These are phyloP conservation scores for Lordiphosa fenestrarum DNA, from an alignment of 2,888 invertebrate genomes.

Conservation along the genomic window DNA sequence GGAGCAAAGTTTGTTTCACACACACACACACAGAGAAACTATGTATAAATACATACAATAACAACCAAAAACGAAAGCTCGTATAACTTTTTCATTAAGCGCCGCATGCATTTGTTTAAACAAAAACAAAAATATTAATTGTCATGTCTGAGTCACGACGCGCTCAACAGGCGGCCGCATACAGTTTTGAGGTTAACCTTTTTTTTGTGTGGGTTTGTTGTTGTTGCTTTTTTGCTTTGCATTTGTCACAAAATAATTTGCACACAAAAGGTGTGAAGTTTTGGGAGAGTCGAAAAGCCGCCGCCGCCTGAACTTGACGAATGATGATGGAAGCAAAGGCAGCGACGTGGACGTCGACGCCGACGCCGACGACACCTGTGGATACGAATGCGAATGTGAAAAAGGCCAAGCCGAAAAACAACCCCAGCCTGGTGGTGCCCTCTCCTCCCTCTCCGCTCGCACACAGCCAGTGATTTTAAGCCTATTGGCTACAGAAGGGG, in stretches of 20 bases:
- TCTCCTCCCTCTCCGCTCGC: slow-evolving; percentile 4
- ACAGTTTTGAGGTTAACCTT: slow-evolving; percentile 63
- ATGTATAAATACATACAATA: slow-evolving; percentile 4
- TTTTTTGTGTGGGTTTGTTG: slow-evolving; percentile 1
- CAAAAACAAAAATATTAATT: slow-evolving; percentile 28
- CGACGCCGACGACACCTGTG: slow-evolving; percentile 60
- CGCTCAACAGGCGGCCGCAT: slow-evolving; percentile 14
- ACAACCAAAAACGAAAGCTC: slow-evolving; percentile 37
- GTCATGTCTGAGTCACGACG: slow-evolving; percentile 49
- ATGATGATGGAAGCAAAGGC: slow-evolving; percentile 21
- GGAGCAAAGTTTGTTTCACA: slow-evolving; percentile 71
- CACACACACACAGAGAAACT: slow-evolving; percentile 1
- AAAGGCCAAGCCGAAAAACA: slow-evolving; percentile 37
- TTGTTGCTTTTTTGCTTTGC: slow-evolving; percentile 26
- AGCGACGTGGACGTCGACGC: slow-evolving; percentile 22
- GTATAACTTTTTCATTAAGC: slow-evolving; percentile 57
- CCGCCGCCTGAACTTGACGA: slow-evolving; percentile 58
- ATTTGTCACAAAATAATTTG: slow-evolving; percentile 67
- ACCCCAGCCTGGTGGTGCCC: slow-evolving; percentile 47
- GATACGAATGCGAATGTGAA: slow-evolving; percentile 38
- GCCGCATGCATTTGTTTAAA: slow-evolving; percentile 48
- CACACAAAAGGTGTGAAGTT: slow-evolving; percentile 57
- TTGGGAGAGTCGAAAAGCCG: slow-evolving; percentile 4
- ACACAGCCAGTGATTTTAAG: slow-evolving; percentile 49
- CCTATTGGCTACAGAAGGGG: slow-evolving; percentile 14